Conservation (phyloP, 2,888 invertebrate genomes). For the Cepaea hortensis region DNA sequence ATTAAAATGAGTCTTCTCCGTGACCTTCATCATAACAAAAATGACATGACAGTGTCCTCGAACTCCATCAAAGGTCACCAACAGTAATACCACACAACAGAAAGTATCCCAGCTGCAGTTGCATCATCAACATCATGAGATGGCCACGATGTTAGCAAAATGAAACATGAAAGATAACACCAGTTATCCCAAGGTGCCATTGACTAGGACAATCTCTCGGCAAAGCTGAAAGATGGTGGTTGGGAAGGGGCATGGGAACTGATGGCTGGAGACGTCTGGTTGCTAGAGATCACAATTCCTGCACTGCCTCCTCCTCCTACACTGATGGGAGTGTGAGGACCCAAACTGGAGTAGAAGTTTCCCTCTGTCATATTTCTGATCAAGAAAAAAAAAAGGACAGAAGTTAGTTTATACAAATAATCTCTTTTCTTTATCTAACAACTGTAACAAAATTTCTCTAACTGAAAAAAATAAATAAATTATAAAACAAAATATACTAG, state of each 20-base stretch:
- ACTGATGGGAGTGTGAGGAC: constrained; percentile 20
- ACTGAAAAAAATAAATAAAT: no score
- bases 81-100: neutral
- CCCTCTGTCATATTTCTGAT: constrained; percentile 50
- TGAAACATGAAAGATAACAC: constrained; percentile 11
- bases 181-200: neutral
- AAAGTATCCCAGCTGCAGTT: constrained; percentile 24
- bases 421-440: no score
- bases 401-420: no score
- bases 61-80: neutral
- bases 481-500: no score
- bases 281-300: constrained; percentile 16
- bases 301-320: neutral
- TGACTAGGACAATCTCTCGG: constrained; percentile 66
- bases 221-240: constrained; percentile 66
- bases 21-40: no score
- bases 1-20: neutral
- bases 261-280: constrained; percentile 17
- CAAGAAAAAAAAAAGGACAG: neutral
- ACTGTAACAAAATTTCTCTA: no score
- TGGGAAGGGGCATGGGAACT: constrained; percentile 54
- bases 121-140: constrained; percentile 11
- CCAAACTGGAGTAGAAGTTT: constrained; percentile 26
- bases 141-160: neutral
- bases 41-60: constrained; percentile 8